Base-by-base conservation (phyloP, 2,113 vertebrate species). In the Microcebus tavaratra region DNA sequence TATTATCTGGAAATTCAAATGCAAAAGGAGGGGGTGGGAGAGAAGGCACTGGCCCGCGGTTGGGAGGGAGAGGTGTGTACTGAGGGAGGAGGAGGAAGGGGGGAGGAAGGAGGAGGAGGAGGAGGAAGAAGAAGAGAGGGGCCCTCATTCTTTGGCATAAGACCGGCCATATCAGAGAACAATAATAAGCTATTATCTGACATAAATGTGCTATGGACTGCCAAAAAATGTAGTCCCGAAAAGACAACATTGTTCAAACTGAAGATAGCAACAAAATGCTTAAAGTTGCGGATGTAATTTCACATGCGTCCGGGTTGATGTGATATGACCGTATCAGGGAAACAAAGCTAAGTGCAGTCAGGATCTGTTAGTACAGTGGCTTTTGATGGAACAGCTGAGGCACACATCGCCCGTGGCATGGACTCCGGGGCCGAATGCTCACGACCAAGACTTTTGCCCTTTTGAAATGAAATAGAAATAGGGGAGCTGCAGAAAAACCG, bases 1-100 rank as follows among this genome's bases (percentile, higher is more conserved):
- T 99, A 99, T 99, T 99, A 99, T 99, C 99, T 99, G 98, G 98
- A 99, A 99, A 99, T 99, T 99, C 99, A 99, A 99, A 99, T 99
- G 99, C 98, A 95, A 97, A 98, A 98, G 98, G 96, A 97, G 97
- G 95, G 72, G 91, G 57, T 80, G 57, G 96, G 86, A 97, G 92
- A 80, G 70, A 93, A 91, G 67, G 94, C 91, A 75, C 14, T 3
- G 78, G 90, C 63, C 48, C 9, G 29, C 83, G 91, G 88, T 23
- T 75, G 68, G 63, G 53, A 87, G 95, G 91, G 97, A 92, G 75
- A 95, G 92, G 94, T 85, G 75, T 39, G 59, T 78, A 23, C 21
- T 0, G 13, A 39, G 78, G 29, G 36, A 36, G 45, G 75, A 48
- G 36, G 42, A 75, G 55, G 75, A 25, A 34, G n/a, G 42, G 20